Evolutionary conservation across 2,888 invertebrate genomes (phyloP), one percentile per base, ranked within the genome.

Genomic region (Tortricodes alternella): DNA sequence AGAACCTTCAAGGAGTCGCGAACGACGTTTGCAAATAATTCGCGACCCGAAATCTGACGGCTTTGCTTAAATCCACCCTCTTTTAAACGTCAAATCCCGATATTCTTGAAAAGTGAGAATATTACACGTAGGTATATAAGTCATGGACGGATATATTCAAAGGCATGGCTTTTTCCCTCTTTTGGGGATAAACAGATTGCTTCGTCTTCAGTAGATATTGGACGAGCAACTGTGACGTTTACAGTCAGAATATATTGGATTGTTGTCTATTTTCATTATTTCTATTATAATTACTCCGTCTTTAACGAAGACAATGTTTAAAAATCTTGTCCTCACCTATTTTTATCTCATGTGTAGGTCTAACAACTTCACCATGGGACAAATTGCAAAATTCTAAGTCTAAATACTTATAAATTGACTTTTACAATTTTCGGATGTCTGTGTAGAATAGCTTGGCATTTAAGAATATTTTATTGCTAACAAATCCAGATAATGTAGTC

Each of bases 61-160:
- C 67, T 71, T 70, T 71, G 51, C 61, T 49, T 59, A 62, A 63
- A 67, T 67, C 66, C 62, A 55, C 58, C 64, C 62, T 58, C 61
- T 63, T 66, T 65, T 66, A 62, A 70, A 70, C 65, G 70, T 68
- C 65, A 64, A 64, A 67, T 65, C 59, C 66, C 61, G 66, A 62
- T 65, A 69, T 65, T 62, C 64, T 60, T 64, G 65, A 61, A 64
- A 69, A 68, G 67, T 50, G 44, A 49, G 55, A 56, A 56, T 56
- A 56, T 50, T 16, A 49, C 56, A 44, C 56, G 37, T 44, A 49
- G 29, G 44, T 50, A 44, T 55, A 49, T 56, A 44, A 44, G 44
- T 56, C 56, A 38, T 29, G 48, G 27, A 49, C 21, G 37, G 29
- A 50, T 49, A 43, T 56, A 53, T 41, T 50, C 43, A 56, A 49